Base-by-base conservation (phyloP, 2,113 vertebrate genomes). In the Stercorarius parasiticus region DNA sequence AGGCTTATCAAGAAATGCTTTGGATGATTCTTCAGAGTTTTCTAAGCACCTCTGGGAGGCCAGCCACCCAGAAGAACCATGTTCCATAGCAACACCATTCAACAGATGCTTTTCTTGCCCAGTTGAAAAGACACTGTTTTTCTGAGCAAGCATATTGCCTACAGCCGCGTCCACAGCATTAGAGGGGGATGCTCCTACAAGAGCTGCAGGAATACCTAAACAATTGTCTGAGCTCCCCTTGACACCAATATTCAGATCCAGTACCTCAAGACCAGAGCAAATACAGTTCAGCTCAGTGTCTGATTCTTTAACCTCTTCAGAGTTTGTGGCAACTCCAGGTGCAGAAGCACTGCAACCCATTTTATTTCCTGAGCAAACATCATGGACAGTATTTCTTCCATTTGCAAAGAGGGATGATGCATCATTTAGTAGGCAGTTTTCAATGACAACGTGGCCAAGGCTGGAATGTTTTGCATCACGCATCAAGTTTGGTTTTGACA, bases 161-260 rank as follows among this genome's bases (percentile, higher is more conserved):
- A 42, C 38, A 34, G 97, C 96, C 2, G 91, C 98, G 42, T 55
- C 91, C 5, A 90, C 53, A 23, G 90, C 70, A 4, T 58, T 97
- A 18, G 95, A 95, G 5, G 96, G 98, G 5, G 95, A 89, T 1
- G 96, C 86, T 25, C 74, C 97, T 38, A 90, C 86, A 18, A 91
- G 95, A 88, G 98, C 98, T 2, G 97, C 95, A 7, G 96, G 90
- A 50, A 97, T 27, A 9, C 93, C 98, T 25, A 95, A 97, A 16
- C 73, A 91, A 30, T 29, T 84, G 0, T 43, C 92, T 2, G 92
- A 94, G 17, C 84, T 93, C 13, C 83, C 69, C 62, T 97, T 98
- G 16, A 95, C 27, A 49, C 82, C 96, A 14, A 21, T 15, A 2
- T 93, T 98, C 76, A 98, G 95, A 38, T 97, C 78, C n/a, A 99